phyloP scores from a whole-genome alignment of 2,888 invertebrate species.

The Anaspis maculata region DNA sequence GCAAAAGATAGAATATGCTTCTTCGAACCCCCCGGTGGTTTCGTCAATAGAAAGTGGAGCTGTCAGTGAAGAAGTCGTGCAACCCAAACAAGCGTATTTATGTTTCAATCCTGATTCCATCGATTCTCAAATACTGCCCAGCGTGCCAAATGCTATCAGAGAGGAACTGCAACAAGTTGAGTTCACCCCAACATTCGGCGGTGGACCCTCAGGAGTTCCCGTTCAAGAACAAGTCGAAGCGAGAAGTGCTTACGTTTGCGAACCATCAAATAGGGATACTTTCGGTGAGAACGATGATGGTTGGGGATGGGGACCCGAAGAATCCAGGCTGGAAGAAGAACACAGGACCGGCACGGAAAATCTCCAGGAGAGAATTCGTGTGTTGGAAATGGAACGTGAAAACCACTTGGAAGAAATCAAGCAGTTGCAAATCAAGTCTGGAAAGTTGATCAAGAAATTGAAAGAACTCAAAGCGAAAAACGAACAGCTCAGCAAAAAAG shows the following conservation, averaged over 20 bases:
- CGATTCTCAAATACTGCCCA: conserved; percentile 15
- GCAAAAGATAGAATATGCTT: conserved; percentile 11
- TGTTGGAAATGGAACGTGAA: conserved; percentile 51
- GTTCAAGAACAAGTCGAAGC: conserved; percentile 25
- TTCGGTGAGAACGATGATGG: conserved; percentile 47
- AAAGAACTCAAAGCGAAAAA: conserved; percentile 71
- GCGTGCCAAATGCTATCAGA: conserved; percentile 9
- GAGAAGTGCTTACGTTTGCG: conserved; percentile 33
- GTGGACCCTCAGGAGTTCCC: conserved; percentile 11
- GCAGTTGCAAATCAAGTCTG: conserved; percentile 59
- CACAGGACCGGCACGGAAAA: conserved; percentile 35
- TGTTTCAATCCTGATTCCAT: conserved; percentile 22
- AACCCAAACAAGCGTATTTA: conserved; percentile 29
- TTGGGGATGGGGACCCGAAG: conserved; percentile 54
- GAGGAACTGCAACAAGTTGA: conserved; percentile 13
- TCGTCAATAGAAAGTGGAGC: conserved; percentile 11
- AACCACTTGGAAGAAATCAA: conserved; percentile 54
- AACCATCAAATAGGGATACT: conserved; percentile 19
- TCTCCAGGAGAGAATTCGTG: conserved; percentile 51
- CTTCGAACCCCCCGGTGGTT: conserved; percentile 5
- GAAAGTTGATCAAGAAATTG: conserved; percentile 73
- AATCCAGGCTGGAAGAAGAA: conserved; percentile 45
- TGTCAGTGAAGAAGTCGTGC: conserved; percentile 25
- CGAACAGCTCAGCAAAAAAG: conserved; percentile 50
- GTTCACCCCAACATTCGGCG: conserved; percentile 8